Conservation (phyloP, 2,797 vertebrate species). For the Chaetophractus vellerosus region DNA sequence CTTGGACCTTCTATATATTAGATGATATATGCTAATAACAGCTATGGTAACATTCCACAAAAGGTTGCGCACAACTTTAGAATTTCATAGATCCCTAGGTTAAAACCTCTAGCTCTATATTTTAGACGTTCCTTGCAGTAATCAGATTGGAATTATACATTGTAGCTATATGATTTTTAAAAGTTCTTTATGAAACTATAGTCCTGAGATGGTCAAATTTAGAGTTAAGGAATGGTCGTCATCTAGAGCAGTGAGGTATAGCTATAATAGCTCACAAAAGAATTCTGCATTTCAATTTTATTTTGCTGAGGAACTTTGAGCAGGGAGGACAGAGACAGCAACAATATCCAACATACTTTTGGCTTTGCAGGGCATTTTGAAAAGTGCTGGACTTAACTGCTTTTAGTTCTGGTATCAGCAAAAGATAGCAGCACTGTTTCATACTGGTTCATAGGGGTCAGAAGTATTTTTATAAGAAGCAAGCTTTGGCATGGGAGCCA, state of each 20-base stretch:
- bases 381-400: constrained; percentile 72
- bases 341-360: constrained; percentile 68
- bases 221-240: constrained; percentile 59
- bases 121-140: constrained; percentile 8
- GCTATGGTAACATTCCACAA: background rate
- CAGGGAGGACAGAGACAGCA: constrained; percentile 7
- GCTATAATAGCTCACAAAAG: constrained; percentile 66
- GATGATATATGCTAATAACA: background rate
- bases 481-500: constrained; percentile 59
- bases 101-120: background rate
- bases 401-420: constrained; percentile 79
- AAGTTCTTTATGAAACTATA: constrained; percentile 29
- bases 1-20: background rate
- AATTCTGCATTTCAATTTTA: constrained; percentile 64
- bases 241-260: constrained; percentile 45
- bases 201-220: constrained; percentile 61
- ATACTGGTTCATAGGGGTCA: constrained; percentile 41
- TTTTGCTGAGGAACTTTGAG: constrained; percentile 63
- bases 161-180: constrained; percentile 43
- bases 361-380: constrained; percentile 64
- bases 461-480: constrained; percentile 63
- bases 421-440: constrained; percentile 68
- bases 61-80: background rate
- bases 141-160: background rate
- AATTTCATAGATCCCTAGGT: background rate